Conservation (phyloP, 2,797 vertebrate genomes). For the Squalus acanthias region DNA sequence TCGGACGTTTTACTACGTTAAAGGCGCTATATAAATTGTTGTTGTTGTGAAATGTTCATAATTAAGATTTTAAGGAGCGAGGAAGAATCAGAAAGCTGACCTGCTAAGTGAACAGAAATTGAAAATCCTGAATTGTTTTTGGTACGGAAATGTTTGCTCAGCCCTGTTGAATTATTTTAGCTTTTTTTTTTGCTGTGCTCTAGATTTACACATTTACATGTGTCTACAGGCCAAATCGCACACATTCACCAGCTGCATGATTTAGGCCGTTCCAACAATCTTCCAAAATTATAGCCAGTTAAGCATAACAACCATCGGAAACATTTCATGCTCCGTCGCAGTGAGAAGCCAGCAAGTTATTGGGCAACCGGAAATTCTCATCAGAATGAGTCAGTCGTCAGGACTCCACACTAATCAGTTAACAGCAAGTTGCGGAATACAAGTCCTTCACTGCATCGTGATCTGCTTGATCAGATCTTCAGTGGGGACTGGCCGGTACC, state of each 20-base stretch:
- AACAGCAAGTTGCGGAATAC: background rate
- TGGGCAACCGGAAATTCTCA: background rate
- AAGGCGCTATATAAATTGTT: no score
- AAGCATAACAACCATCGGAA: background rate
- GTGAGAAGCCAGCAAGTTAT: background rate
- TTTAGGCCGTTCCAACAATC: background rate
- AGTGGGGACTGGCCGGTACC: background rate
- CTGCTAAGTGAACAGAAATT: background rate
- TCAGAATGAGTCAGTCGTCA: no score
- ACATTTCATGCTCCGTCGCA: background rate
- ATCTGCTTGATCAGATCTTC: background rate
- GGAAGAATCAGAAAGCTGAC: background rate
- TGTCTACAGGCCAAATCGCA: background rate
- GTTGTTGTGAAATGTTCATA: background rate
- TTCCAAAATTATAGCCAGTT: background rate
- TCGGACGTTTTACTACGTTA: no score
- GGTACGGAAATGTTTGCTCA: background rate
- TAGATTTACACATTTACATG: background rate
- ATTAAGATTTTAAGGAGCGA: conserved; percentile 2
- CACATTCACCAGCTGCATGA: conserved; percentile 3
- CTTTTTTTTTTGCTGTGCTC: background rate
- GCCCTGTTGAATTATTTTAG: background rate
- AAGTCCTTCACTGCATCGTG: background rate
- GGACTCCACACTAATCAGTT: no score
- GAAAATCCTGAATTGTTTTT: background rate